Percentiles rank a stretch among this genome's conserved stretches.
phyloP scores from a whole-genome alignment of 2,797 vertebrate genomes.

The Fratercula arctica region DNA sequence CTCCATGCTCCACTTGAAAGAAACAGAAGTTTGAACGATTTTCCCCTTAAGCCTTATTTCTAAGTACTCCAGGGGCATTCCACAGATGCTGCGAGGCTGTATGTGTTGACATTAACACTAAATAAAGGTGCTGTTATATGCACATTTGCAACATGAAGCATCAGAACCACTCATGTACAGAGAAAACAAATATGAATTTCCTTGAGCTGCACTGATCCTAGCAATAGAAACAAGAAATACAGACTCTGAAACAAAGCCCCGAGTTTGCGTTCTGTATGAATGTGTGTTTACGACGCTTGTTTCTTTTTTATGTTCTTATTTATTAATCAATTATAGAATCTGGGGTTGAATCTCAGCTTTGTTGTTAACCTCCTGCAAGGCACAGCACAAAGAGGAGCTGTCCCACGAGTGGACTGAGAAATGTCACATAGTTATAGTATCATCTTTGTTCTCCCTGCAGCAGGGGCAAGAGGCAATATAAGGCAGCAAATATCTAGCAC shows the following conservation, averaged over 20 bases:
- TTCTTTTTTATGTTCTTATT: not conserved
- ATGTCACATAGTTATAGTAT: not conserved
- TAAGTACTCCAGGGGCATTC: not conserved
- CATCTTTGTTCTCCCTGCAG: not conserved
- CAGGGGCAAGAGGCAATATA: not conserved
- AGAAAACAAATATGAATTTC: constrained; percentile 37
- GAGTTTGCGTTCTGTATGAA: accelerated
- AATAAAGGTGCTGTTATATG: constrained; percentile 29
- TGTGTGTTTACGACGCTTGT: not conserved
- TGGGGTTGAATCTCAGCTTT: not conserved
- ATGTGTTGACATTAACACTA: constrained; percentile 5
- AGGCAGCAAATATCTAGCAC: not conserved
- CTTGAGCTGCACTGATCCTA: not conserved
- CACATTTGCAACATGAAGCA: not conserved
- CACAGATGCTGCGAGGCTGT: not conserved
- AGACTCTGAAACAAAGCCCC: not conserved
- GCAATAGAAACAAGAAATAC: constrained; percentile 6
- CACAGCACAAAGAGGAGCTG: not conserved
- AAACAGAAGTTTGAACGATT: not conserved
- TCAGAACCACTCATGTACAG: not conserved
- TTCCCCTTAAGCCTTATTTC: constrained; percentile 13
- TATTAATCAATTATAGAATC: not conserved
- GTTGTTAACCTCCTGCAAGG: not conserved
- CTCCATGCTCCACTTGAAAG: not conserved
- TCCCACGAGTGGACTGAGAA: not conserved